Base-by-base conservation (phyloP, 2,888 invertebrate species). In the Acanthopleura granulata region DNA sequence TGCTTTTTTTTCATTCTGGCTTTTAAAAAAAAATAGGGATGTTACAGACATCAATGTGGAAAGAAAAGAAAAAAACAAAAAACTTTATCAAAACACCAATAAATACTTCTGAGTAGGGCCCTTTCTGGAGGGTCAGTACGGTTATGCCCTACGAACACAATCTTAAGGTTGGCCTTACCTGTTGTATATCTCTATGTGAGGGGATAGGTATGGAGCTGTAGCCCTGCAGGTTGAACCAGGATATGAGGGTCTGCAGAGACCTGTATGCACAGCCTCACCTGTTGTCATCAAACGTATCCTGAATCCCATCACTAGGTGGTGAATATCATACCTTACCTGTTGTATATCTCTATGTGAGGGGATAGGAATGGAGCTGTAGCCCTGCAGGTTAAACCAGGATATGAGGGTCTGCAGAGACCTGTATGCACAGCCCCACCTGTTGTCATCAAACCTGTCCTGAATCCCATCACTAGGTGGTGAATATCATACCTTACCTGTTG, bases 381-480 rank as follows among this genome's bases (percentile, higher is more conserved):
- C 91, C 81, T 92, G 91, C 50, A 88, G 83, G 49, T 93, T 93
- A 89, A 96, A 97, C 99, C 99, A 99, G 0, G 98, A 98, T 81
- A 96, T 94, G 79, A 99, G 93, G 0, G 99, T 98, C 92, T 99
- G 99, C 86, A 99, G 92, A 0, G 98, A 98, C 78, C 99, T 93
- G 89, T 99, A 99, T 0, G 99, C 99, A 92, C 99, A 99, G 6
- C 99, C 99, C 99, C 99, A 99, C n/a, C 97, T 97, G 89, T 95
- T 95, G 87, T 99, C 99, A 90, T 98, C 95, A 89, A 97, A 94
- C 82, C 94, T 93, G 87, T 98, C 95, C 83, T 91, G 90, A 94
- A 97, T 95, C n/a, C n/a, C n/a, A n/a, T n/a, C n/a, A n/a, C n/a
- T n/a, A n/a, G n/a, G n/a, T n/a, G n/a, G n/a, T n/a, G n/a, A n/a